Evolutionary conservation across 2,797 vertebrate species (phyloP).

Genomic region (Coendou prehensilis): DNA sequence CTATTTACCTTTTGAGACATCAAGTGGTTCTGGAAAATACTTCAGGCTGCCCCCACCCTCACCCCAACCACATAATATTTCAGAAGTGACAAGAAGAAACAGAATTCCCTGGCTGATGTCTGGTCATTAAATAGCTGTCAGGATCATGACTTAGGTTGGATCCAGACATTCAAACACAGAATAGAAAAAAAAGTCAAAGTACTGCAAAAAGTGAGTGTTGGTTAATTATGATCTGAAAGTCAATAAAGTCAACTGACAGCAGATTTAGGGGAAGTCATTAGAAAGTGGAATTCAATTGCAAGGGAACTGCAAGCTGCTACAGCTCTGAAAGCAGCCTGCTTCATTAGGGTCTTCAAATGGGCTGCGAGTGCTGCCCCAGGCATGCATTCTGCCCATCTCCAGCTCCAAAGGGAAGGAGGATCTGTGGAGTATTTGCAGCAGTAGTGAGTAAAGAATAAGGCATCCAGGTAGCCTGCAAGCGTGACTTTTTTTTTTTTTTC

Average conservation of each 20-base stretch:
- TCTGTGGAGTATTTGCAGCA: slow-evolving; percentile 63
- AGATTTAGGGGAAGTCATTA: slow-evolving; percentile 91
- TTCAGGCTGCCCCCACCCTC: slow-evolving; percentile 66
- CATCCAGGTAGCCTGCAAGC: not conserved
- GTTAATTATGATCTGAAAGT: slow-evolving; percentile 89
- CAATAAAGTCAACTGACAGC: slow-evolving; percentile 90
- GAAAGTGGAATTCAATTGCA: slow-evolving; percentile 87
- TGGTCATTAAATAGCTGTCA: slow-evolving; percentile 84
- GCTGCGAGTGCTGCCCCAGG: slow-evolving; percentile 70
- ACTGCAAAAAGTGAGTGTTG: slow-evolving; percentile 85
- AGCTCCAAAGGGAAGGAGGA: slow-evolving; percentile 24
- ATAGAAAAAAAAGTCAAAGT: slow-evolving; percentile 70
- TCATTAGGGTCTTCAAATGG: slow-evolving; percentile 88
- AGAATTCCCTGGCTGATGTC: slow-evolving; percentile 80
- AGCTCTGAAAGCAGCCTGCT: slow-evolving; percentile 84
- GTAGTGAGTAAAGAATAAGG: not conserved
- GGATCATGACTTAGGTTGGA: slow-evolving; percentile 75
- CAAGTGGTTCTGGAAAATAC: slow-evolving; percentile 85
- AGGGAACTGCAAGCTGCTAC: slow-evolving; percentile 82
- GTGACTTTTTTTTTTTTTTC: not conserved
- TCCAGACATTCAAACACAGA: slow-evolving; percentile 72
- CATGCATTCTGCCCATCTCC: slow-evolving; percentile 11
- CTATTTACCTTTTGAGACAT: slow-evolving; percentile 85
- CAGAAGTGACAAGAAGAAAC: slow-evolving; percentile 79
- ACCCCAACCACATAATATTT: slow-evolving; percentile 71